Evolutionary conservation across 2,113 vertebrate species (phyloP).

Genomic region (Oplegnathus fasciatus): DNA sequence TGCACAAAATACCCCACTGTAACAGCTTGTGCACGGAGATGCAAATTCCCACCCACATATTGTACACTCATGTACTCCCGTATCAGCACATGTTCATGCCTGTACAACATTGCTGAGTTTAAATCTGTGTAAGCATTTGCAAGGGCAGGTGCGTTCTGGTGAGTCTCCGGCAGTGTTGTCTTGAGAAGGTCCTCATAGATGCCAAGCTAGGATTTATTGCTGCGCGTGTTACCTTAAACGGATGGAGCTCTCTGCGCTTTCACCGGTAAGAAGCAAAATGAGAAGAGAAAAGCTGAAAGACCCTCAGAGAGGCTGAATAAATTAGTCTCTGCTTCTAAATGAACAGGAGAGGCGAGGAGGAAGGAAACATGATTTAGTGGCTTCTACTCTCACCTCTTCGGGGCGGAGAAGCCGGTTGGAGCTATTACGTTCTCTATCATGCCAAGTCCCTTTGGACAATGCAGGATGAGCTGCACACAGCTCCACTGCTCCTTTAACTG

Average conservation of each 20-base stretch:
- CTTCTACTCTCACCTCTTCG: conserved; percentile 51
- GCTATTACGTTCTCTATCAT: conserved; percentile 61
- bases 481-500: conserved; percentile 39
- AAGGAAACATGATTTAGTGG: conserved; percentile 70
- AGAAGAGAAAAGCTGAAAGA: conserved; percentile 53
- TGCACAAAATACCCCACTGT: conserved; percentile 7
- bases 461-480: conserved; percentile 18
- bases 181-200: conserved; percentile 20
- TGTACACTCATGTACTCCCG: not conserved
- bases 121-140: conserved; percentile 17
- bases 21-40: conserved; percentile 16
- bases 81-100: not conserved
- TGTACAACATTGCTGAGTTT: not conserved
- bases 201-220: conserved; percentile 65
- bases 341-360: conserved; percentile 44
- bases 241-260: conserved; percentile 60
- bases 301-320: conserved; percentile 63
- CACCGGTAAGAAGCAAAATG: conserved; percentile 51
- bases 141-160: conserved; percentile 20
- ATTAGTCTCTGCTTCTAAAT: conserved; percentile 69
- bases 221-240: conserved; percentile 56
- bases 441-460: conserved; percentile 42
- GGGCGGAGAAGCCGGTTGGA: conserved; percentile 57
- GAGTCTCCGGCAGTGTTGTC: conserved; percentile 11
- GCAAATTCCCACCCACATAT: conserved; percentile 15